phyloP scores from a whole-genome alignment of 1,140 invertebrate species.

The Metopolophium dirhodum region DNA sequence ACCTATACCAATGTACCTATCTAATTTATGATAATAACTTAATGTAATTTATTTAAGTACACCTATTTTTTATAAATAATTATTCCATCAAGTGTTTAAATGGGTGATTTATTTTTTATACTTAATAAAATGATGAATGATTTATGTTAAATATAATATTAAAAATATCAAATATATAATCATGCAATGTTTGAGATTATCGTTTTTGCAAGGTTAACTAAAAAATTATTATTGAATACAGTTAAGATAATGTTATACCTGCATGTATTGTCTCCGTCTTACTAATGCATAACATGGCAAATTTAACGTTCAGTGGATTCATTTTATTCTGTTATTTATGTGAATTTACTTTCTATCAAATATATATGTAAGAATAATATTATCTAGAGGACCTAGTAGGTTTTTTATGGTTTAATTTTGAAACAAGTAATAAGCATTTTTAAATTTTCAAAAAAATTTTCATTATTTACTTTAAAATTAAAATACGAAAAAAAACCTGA shows the following conservation, averaged over 20 bases:
- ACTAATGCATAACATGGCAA: background rate
- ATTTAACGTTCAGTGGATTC: background rate
- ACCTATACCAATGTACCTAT: too few relatives aligned
- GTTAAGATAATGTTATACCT: background rate
- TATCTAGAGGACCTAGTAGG: background rate
- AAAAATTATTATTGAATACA: background rate
- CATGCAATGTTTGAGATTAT: background rate
- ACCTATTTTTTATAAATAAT: background rate
- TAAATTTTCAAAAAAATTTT: background rate
- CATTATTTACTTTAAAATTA: background rate
- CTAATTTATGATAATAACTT: background rate
- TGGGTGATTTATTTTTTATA: background rate
- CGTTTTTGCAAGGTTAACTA: background rate
- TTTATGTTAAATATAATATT: background rate
- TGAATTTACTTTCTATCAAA: background rate
- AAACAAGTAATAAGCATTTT: background rate
- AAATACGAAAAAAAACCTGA: background rate
- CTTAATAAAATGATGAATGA: background rate
- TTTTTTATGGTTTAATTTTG: background rate
- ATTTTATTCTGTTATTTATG: background rate
- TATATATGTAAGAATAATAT: background rate
- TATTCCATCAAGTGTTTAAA: background rate
- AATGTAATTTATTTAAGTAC: background rate
- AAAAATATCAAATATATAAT: background rate
- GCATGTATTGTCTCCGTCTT: background rate